Base-by-base conservation (phyloP, 2,797 vertebrate genomes). In the Pantherophis vulpinus region DNA sequence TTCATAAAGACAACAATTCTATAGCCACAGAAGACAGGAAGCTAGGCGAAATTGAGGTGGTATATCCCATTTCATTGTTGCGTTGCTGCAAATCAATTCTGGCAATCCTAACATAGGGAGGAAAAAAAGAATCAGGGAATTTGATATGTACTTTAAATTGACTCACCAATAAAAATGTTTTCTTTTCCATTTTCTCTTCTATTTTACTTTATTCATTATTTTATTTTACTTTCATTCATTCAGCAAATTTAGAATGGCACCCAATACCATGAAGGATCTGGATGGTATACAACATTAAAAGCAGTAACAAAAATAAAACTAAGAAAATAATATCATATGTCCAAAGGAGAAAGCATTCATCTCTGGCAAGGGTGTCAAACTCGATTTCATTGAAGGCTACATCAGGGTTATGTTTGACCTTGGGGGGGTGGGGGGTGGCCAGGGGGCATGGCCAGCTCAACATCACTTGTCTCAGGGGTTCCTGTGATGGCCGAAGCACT, bases 401-500 rank as follows among this genome's bases (percentile, higher is more conserved):
- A 59, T 59, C 58, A 59, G 5, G 18, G 18, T 59, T 18, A 5
- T 20, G 58, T 58, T 20, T 59, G 58, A 59, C 58, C 18, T 58
- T 5, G 5, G 4, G 56, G 1, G 56, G 56, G 2, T 3, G 56
- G 14, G 56, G 5, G 16, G 1, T 59, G 58, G 56, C 14, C 20
- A 59, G 5, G 58, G 58, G 20, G 18, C 0, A 2, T 23, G 59
- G 59, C 58, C 58, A 59, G 58, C 5, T 59, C 58, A 59, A 20
- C 18, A 20, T 59, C 4, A 59, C 58, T 59, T 5, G 5, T 20
- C 16, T 6, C 18, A 4, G 58, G 58, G 18, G 0, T 5, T 5
- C 5, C 5, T 59, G 18, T 59, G 5, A 5, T 6, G 5, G 5
- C 5, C 5, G 1, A 1, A 59, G 58, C 1, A 5, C 5, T 59